Percentiles rank a stretch among this genome's conserved stretches.
Evolutionary conservation across 2,797 vertebrate genomes (phyloP).

Genomic region (Philypnodon macrostomus): DNA sequence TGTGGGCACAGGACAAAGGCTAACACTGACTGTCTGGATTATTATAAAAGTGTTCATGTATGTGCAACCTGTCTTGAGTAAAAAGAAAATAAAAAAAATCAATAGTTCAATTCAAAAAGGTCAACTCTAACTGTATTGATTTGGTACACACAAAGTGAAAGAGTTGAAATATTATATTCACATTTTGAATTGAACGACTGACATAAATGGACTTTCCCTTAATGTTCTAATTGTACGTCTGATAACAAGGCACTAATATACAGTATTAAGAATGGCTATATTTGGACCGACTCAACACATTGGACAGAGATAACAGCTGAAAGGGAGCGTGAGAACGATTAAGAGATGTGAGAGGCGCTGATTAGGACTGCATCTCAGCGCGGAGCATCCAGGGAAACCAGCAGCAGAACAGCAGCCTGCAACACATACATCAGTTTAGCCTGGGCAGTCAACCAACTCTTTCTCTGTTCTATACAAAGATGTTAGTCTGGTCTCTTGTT

Average conservation of each 20-base stretch:
- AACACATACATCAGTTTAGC: slow-evolving; percentile 14
- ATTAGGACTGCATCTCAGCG: slow-evolving; percentile 92
- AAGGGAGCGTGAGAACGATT: slow-evolving; percentile 21
- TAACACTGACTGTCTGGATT: too few species aligned
- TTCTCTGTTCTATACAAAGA: too few species aligned
- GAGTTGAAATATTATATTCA: too few species aligned
- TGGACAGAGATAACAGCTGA: slow-evolving; percentile 36
- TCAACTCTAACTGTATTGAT: too few species aligned
- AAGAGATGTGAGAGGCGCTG: slow-evolving; percentile 18
- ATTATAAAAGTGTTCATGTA: too few species aligned
- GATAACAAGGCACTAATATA: slow-evolving; percentile 12
- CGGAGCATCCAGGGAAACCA: slow-evolving; percentile 97
- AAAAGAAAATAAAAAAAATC: too few species aligned
- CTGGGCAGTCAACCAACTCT: background rate
- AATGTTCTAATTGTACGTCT: background rate
- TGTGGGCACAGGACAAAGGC: too few species aligned
- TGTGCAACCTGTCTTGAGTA: too few species aligned
- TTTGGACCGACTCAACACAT: slow-evolving; percentile 10
- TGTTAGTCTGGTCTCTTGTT: too few species aligned
- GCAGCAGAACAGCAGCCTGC: slow-evolving; percentile 92
- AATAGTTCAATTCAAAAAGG: too few species aligned
- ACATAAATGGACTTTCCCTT: background rate
- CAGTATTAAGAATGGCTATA: slow-evolving; percentile 8
- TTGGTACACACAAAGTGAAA: too few species aligned
- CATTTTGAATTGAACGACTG: too few species aligned